Percentiles rank a stretch among this genome's conserved stretches.
These are phyloP conservation scores for Narcine bancroftii DNA, from an alignment of 2,113 vertebrate genomes.

Conservation along the genomic window DNA sequence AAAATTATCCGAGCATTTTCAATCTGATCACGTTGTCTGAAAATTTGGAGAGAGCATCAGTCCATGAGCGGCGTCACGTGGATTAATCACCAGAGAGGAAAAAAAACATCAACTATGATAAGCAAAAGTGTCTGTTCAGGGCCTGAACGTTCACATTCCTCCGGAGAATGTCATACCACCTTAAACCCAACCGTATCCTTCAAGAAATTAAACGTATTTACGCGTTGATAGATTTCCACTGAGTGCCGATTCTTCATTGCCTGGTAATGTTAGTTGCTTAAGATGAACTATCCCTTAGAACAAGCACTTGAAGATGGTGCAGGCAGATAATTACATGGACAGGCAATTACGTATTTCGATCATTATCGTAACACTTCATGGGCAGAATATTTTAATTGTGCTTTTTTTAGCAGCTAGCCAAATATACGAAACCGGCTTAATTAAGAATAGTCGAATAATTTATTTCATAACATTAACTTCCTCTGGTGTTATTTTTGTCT, in stretches of 20 bases:
- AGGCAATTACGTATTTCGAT: not conserved
- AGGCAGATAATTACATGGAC: not conserved
- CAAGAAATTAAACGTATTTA: not conserved
- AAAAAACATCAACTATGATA: not conserved
- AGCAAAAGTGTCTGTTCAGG: not conserved
- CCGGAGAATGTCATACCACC: not conserved
- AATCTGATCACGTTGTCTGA: not conserved
- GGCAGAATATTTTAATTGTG: not conserved
- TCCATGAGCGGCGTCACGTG: not conserved
- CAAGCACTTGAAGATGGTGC: not conserved
- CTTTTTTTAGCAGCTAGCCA: not conserved
- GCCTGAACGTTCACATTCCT: not conserved
- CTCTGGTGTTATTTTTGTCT: not conserved
- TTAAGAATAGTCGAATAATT: not conserved
- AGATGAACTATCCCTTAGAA: not conserved
- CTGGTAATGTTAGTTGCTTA: not conserved
- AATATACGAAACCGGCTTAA: not conserved
- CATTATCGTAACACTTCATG: not conserved
- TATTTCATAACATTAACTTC: not conserved
- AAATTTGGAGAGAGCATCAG: not conserved
- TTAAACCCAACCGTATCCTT: not conserved
- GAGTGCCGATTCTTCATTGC: not conserved
- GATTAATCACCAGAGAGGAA: too few relatives aligned
- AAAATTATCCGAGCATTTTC: not conserved
- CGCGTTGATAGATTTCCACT: not conserved